phyloP scores from a whole-genome alignment of 1,140 invertebrate genomes.

The Lysiphlebus fabarum region DNA sequence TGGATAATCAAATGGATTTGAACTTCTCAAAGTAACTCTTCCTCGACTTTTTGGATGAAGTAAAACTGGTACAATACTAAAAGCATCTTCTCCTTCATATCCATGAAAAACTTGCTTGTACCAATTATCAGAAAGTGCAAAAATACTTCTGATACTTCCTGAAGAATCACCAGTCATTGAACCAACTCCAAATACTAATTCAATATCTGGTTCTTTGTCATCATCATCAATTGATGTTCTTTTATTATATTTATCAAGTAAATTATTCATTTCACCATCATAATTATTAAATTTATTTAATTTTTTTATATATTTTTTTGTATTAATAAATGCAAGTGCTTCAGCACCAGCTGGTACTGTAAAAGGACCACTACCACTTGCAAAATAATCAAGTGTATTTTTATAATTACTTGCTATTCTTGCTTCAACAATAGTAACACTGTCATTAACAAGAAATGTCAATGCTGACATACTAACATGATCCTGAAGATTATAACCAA shows the following conservation, averaged over 20 bases:
- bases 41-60: conserved; percentile 74
- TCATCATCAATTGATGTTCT: conserved; percentile 35
- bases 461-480: conserved; percentile 70
- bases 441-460: conserved; percentile 66
- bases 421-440: conserved; percentile 57
- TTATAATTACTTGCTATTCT: conserved; percentile 53
- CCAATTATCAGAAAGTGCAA: conserved; percentile 64
- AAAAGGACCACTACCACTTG: conserved; percentile 62
- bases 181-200: conserved; percentile 72
- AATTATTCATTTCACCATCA: background rate
- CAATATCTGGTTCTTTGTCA: conserved; percentile 67
- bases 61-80: conserved; percentile 68
- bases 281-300: background rate
- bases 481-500: conserved; percentile 79
- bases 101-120: conserved; percentile 59
- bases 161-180: conserved; percentile 69
- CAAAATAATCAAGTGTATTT: conserved; percentile 59
- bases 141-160: conserved; percentile 62
- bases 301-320: conserved; percentile 31
- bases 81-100: conserved; percentile 52
- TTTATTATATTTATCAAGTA: conserved; percentile 28
- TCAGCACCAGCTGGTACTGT: conserved; percentile 71
- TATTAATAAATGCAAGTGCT: conserved; percentile 68
- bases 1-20: conserved; percentile 71
- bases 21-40: conserved; percentile 62